Conservation (phyloP, 2,113 vertebrate genomes). For the Peromyscus polionotus region DNA sequence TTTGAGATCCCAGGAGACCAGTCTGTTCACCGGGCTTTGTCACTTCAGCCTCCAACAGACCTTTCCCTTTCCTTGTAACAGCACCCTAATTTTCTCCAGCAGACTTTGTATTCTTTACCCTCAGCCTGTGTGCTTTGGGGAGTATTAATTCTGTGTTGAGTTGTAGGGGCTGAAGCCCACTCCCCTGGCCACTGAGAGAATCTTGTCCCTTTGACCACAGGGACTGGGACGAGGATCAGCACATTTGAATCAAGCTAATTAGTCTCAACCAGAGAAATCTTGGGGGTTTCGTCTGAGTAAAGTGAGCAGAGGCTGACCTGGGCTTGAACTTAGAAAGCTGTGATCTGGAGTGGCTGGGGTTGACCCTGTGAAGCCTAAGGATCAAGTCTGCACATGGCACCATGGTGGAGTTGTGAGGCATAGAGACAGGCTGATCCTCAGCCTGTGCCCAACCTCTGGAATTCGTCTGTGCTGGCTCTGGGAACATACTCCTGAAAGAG, state of each 20-base stretch:
- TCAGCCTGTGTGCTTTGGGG: not conserved
- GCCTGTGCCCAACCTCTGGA: not conserved
- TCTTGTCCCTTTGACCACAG: not conserved
- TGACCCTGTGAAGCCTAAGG: not conserved
- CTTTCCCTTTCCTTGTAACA: not conserved
- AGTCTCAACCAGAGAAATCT: not conserved
- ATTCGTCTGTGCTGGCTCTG: not conserved
- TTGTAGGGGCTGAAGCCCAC: not conserved
- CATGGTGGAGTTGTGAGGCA: not conserved
- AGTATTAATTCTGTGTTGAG: not conserved
- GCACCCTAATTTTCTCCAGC: rapidly evolving
- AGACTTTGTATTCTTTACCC: not conserved
- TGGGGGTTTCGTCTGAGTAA: not conserved
- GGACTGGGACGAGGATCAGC: not conserved
- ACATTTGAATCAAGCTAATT: not conserved
- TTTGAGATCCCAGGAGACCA: not conserved
- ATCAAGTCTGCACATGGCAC: not conserved
- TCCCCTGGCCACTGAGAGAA: not conserved
- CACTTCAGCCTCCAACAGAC: not conserved
- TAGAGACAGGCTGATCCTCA: not conserved
- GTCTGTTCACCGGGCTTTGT: not conserved
- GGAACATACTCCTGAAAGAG: not conserved
- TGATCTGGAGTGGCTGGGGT: not conserved
- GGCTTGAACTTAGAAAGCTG: not conserved
- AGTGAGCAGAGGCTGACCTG: not conserved